phyloP scores from a whole-genome alignment of 2,113 vertebrate species.

The Callithrix jacchus region DNA sequence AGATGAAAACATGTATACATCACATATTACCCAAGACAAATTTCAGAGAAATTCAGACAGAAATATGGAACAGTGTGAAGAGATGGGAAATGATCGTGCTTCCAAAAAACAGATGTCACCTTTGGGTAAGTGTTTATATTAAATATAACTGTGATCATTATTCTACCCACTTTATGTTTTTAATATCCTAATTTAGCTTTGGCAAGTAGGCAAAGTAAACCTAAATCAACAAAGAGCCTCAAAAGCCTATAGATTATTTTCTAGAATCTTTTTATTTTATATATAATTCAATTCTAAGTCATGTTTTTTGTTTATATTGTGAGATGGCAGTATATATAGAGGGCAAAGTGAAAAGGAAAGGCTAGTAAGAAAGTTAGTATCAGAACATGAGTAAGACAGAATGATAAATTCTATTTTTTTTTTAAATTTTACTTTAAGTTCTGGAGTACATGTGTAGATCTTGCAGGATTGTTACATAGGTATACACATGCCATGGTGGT shows the following conservation, averaged over 20 bases:
- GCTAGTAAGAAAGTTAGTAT: neutral
- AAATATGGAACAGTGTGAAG: neutral
- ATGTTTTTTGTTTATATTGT: conserved; percentile 11
- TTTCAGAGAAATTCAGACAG: conserved; percentile 1
- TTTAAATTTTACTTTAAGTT: neutral
- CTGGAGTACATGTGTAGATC: too few species aligned
- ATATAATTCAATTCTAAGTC: neutral
- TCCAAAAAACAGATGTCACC: neutral
- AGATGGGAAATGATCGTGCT: neutral
- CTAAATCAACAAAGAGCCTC: neutral
- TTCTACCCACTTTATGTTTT: neutral
- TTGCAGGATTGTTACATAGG: too few species aligned
- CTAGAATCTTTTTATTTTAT: neutral
- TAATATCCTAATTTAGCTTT: conserved; percentile 12
- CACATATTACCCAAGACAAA: neutral
- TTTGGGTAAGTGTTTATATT: conserved; percentile 70
- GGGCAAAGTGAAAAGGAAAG: neutral
- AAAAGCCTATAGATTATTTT: neutral
- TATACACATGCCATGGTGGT: too few species aligned
- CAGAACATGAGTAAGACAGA: neutral
- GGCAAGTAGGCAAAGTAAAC: neutral
- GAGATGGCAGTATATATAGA: neutral
- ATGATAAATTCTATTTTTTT: conserved; percentile 2
- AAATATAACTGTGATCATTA: neutral
- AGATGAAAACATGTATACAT: neutral